These are phyloP conservation scores for Acleris laterana DNA, from an alignment of 2,888 invertebrate genomes.

Conservation along the genomic window DNA sequence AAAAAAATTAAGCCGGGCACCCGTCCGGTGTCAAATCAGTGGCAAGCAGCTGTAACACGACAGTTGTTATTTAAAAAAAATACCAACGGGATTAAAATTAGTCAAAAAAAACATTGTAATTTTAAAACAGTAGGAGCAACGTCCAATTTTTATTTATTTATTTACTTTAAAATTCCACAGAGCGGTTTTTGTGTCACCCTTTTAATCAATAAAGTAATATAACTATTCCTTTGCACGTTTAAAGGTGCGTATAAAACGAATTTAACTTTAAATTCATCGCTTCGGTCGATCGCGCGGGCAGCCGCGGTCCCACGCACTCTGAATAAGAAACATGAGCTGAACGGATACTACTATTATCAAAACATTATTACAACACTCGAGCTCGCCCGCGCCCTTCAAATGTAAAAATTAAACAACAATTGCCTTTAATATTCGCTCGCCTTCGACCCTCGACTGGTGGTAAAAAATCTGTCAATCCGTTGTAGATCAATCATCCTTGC, in stretches of 20 bases:
- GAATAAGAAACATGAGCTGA: slow-evolving; percentile 84
- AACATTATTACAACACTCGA: slow-evolving; percentile 85
- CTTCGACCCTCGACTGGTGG: slow-evolving; percentile 73
- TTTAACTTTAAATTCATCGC: slow-evolving; percentile 39
- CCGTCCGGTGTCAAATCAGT: slow-evolving; percentile 71
- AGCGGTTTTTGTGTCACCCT: too few relatives aligned
- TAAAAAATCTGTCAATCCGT: slow-evolving; percentile 84
- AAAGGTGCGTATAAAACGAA: slow-evolving; percentile 50
- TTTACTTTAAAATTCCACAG: too few relatives aligned
- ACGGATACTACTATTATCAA: slow-evolving; percentile 84
- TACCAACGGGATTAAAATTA: slow-evolving; percentile 31
- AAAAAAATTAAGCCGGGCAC: slow-evolving; percentile 65
- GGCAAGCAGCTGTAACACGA: slow-evolving; percentile 66
- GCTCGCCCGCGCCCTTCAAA: slow-evolving; percentile 79
- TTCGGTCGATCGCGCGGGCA: slow-evolving; percentile 37
- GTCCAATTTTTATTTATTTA: not conserved
- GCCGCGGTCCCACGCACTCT: slow-evolving; percentile 75
- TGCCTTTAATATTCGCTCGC: slow-evolving; percentile 83
- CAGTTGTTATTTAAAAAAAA: slow-evolving; percentile 49
- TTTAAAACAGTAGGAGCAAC: not conserved
- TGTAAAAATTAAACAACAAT: slow-evolving; percentile 85
- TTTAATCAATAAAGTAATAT: too few relatives aligned
- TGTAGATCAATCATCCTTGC: slow-evolving; percentile 81
- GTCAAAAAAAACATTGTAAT: not conserved
- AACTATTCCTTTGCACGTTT: too few relatives aligned